Conservation (phyloP, 1,140 invertebrate species). For the Drosophila punjabiensis region DNA sequence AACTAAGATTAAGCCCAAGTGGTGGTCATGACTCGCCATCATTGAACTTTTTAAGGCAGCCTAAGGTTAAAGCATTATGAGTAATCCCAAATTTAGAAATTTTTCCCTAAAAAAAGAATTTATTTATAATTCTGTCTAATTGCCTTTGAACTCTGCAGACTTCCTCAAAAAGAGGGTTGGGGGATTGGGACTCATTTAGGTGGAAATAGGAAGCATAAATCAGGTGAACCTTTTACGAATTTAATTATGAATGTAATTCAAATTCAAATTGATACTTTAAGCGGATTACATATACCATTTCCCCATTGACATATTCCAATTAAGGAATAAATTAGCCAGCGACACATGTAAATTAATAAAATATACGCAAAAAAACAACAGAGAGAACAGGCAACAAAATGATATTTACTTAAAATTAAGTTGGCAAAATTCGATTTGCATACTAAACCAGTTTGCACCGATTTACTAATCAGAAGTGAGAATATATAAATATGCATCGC, state of each 20-base stretch:
- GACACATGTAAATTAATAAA: constrained; percentile 39
- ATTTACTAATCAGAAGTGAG: constrained; percentile 47
- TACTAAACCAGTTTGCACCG: constrained; percentile 33
- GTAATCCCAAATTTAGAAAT: neutral
- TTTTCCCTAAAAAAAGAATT: neutral
- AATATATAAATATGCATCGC: constrained; percentile 25
- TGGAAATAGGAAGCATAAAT: constrained; percentile 25
- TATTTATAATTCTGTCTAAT: neutral
- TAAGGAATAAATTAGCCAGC: constrained; percentile 41
- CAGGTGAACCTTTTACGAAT: constrained; percentile 7
- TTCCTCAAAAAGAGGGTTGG: neutral
- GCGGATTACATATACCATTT: constrained; percentile 39
- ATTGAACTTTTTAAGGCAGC: constrained; percentile 1
- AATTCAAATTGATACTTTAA: constrained; percentile 30
- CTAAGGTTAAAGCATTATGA: neutral
- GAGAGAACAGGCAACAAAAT: neutral
- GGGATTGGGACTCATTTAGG: neutral
- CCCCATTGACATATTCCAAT: constrained; percentile 29
- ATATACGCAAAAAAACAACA: constrained; percentile 1
- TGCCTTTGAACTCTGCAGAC: neutral
- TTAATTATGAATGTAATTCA: constrained; percentile 26
- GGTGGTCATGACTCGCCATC: constrained; percentile 8
- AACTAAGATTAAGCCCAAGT: constrained; percentile 11
- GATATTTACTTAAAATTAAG: constrained; percentile 27
- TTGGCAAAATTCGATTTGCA: constrained; percentile 50